A percentile compares a stretch with the other conserved stretches of the same genome.
phyloP scores from a whole-genome alignment of 2,888 invertebrate genomes.

The Agrochola lota region DNA sequence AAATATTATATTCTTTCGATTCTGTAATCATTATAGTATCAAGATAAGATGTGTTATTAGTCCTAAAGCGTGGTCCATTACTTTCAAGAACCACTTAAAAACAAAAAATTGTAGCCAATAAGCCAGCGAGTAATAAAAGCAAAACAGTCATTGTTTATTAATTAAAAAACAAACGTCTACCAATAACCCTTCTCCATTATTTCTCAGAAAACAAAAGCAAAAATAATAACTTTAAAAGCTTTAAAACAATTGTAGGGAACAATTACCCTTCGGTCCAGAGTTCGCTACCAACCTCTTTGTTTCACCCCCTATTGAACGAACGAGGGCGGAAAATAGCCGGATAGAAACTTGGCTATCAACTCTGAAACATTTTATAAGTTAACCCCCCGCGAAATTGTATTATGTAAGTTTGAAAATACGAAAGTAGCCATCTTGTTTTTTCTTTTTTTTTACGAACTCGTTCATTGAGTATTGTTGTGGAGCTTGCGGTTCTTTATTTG shows the following conservation, averaged over 20 bases:
- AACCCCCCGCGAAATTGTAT: conserved; percentile 63
- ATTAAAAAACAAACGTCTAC: conserved; percentile 25
- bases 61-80: not conserved
- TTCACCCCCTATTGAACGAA: conserved; percentile 61
- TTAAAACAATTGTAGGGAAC: conserved; percentile 67
- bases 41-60: not conserved
- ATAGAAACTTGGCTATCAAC: conserved; percentile 64
- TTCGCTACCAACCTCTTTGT: conserved; percentile 60
- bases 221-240: conserved; percentile 69
- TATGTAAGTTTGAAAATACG: conserved; percentile 56
- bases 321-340: conserved; percentile 64
- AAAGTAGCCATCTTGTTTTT: conserved; percentile 60
- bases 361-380: conserved; percentile 66
- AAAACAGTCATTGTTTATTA: conserved; percentile 35
- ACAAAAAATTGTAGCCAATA: not conserved
- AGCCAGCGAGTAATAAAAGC: not conserved
- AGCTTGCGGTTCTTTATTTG: conserved; percentile 32
- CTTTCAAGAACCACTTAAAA: not conserved
- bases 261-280: conserved; percentile 63
- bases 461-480: conserved; percentile 47
- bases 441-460: conserved; percentile 45
- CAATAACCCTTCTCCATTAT: conserved; percentile 54
- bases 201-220: conserved; percentile 58
- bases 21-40: no score
- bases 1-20: no score